Evolutionary conservation across 1,140 invertebrate genomes (phyloP), one percentile per base, ranked within the genome.

Genomic region (Sitodiplosis mosellana): DNA sequence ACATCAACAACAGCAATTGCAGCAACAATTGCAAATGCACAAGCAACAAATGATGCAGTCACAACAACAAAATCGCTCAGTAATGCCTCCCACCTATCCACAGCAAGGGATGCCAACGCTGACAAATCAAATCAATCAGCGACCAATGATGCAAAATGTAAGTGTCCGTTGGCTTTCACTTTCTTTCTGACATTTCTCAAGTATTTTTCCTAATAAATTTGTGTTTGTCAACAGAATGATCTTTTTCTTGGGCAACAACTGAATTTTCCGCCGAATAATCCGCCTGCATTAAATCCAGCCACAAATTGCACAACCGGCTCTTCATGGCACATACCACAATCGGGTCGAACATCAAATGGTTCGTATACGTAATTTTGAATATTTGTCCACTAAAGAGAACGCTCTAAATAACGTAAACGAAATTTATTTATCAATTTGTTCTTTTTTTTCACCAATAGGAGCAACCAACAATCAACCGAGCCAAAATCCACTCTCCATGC

Each of bases 301-400:
- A 7, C 46, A 48, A 41, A 22, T 36, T 19, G 56, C 56, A 34
- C 60, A 59, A 38, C 59, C 55, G 49, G 41, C 57, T 51, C 52
- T 53, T 48, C 42, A 60, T 79, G 77, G 77, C 77, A 79, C 59
- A 78, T 75, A 49, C 77, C 77, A 47, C 77, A 79, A 59, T 70
- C 69, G 49, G 60, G 62, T 44, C 68, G 66, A 54, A 59, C 64
- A 49, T 56, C 60, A 48, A 69, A 64, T 56, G 65, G 66, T 68
- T 37, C 56, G 55, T 51, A 22, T 27, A 44, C 34, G 34, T 10
- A 36, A 36, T n/a, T n/a, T n/a, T n/a, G n/a, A n/a, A n/a, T n/a
- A n/a, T n/a, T n/a, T n/a, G n/a, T n/a, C n/a, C n/a, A n/a, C n/a
- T n/a, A n/a, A n/a, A n/a, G n/a, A n/a, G n/a, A n/a, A n/a, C n/a